phyloP scores from a whole-genome alignment of 53 echinoderm and acorn worm genomes.

The Glandiceps talaboti region DNA sequence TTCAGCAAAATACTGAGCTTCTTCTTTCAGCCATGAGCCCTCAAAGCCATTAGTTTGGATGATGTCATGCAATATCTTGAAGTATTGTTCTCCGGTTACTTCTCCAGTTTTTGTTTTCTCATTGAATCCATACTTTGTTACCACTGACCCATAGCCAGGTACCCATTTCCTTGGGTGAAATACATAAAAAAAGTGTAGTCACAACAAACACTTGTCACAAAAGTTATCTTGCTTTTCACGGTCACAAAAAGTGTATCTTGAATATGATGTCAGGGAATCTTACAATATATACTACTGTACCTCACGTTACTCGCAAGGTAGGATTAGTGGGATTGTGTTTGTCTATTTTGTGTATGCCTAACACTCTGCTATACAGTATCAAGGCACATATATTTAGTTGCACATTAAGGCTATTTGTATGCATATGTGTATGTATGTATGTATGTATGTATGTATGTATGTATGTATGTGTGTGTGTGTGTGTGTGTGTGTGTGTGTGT shows the following conservation, averaged over 20 bases:
- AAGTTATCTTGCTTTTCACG: neutral
- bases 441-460: too few species aligned
- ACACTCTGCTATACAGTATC: too few species aligned
- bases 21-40: constrained; percentile 83
- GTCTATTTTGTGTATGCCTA: too few species aligned
- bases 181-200: neutral
- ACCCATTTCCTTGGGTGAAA: constrained; percentile 90
- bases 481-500: too few species aligned
- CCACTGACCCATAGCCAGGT: constrained; percentile 52
- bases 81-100: constrained; percentile 39
- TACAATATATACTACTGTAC: neutral
- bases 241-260: neutral
- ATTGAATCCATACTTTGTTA: constrained; percentile 47
- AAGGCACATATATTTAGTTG: too few species aligned
- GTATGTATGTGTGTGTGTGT: too few species aligned
- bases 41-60: constrained; percentile 65
- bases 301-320: too few species aligned
- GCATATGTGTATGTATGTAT: too few species aligned
- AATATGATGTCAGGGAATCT: neutral
- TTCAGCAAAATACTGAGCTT: constrained; percentile 37
- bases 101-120: constrained; percentile 45
- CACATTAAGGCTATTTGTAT: too few species aligned
- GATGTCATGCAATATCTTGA: constrained; percentile 54
- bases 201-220: neutral
- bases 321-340: too few species aligned